These are phyloP conservation scores for Chorisops tibialis DNA, from an alignment of 2,888 invertebrate genomes.

Conservation along the genomic window DNA sequence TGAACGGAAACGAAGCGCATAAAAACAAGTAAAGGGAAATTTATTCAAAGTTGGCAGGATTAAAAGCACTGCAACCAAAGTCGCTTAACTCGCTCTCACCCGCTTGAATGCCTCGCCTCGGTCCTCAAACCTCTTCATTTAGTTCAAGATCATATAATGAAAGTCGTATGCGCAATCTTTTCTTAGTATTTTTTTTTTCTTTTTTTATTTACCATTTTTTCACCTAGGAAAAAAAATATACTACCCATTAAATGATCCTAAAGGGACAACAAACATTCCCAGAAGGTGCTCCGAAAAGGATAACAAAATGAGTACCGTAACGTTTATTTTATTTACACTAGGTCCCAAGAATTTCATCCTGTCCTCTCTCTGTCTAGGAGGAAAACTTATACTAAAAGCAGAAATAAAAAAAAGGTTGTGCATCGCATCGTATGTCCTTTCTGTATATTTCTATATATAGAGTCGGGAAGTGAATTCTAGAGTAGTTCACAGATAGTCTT, in stretches of 20 bases:
- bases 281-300: background rate
- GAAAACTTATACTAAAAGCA: conserved; percentile 14
- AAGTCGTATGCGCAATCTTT: conserved; percentile 24
- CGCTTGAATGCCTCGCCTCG: background rate
- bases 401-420: background rate
- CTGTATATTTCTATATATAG: background rate
- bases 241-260: conserved; percentile 13
- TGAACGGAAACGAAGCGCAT: conserved; percentile 14
- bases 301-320: conserved; percentile 5
- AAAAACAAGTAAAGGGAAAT: conserved; percentile 20
- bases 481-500: no score
- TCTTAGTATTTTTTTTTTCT: conserved; percentile 8
- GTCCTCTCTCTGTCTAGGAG: conserved; percentile 2
- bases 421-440: background rate
- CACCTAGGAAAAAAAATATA: conserved; percentile 1
- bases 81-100: conserved; percentile 1
- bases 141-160: conserved; percentile 9
- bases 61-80: background rate
- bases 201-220: background rate
- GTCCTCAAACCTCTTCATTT: conserved; percentile 17
- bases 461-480: no score
- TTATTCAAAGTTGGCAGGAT: conserved; percentile 21
- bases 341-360: conserved; percentile 7
- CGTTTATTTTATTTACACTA: conserved; percentile 23
- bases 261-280: conserved; percentile 1